Conservation (phyloP, 2,888 invertebrate genomes). For the Mimas tiliae region DNA sequence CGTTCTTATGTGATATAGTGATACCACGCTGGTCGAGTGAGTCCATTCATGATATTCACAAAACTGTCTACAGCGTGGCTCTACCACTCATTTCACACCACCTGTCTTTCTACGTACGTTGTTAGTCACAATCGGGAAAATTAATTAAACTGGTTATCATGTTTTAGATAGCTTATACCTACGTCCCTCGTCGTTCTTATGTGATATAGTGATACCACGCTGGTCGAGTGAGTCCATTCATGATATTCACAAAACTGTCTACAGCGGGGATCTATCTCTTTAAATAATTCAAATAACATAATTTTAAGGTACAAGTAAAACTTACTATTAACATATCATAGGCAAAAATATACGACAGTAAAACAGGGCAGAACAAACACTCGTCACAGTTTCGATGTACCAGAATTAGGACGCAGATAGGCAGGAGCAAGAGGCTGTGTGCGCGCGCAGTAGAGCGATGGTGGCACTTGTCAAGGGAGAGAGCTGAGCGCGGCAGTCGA, state of each 20-base stretch:
- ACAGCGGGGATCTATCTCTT: background rate
- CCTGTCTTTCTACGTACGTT: too few relatives aligned
- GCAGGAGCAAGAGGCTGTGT: slow-evolving; percentile 74
- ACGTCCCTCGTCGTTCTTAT: too few relatives aligned
- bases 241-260: too few relatives aligned
- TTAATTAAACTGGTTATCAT: too few relatives aligned
- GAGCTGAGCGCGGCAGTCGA: slow-evolving; percentile 66
- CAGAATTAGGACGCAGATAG: slow-evolving; percentile 63
- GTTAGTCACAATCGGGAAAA: too few relatives aligned
- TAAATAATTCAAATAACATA: background rate
- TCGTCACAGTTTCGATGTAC: slow-evolving; percentile 19
- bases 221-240: too few relatives aligned
- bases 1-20: too few relatives aligned
- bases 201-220: too few relatives aligned
- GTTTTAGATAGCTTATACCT: too few relatives aligned
- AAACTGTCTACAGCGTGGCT: background rate
- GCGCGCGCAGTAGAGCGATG: slow-evolving; percentile 59
- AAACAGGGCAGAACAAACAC: background rate
- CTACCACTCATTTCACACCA: too few relatives aligned
- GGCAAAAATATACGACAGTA: slow-evolving; percentile 6
- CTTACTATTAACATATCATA: background rate
- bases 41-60: too few relatives aligned
- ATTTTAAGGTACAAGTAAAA: background rate
- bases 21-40: too few relatives aligned
- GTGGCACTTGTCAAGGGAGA: slow-evolving; percentile 31